A percentile compares a stretch with the other conserved stretches of the same genome.
Conservation (phyloP, 2,797 vertebrate species). For the Ispidina lecontei region DNA sequence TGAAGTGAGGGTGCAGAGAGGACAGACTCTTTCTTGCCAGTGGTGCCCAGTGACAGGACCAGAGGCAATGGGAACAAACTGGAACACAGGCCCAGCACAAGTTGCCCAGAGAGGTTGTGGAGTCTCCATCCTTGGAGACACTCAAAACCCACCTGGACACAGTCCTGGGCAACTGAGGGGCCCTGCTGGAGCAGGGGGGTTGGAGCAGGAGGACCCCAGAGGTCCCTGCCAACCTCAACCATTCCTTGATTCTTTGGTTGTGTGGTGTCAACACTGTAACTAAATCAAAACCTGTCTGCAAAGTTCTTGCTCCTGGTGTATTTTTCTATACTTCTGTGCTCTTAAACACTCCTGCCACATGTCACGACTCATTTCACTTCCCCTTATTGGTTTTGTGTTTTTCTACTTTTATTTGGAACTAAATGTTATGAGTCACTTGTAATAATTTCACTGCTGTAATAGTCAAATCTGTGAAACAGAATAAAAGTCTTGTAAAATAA, state of each 20-base stretch:
- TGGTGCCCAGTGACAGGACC: neutral
- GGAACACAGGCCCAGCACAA: neutral
- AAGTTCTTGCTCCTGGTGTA: constrained; percentile 11
- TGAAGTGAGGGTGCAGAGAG: neutral
- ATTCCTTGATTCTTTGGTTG: neutral
- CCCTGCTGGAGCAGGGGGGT: neutral
- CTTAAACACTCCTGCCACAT: constrained; percentile 33
- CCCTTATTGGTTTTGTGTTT: constrained; percentile 16
- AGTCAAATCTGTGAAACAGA: constrained; percentile 77
- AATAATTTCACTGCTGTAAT: constrained; percentile 79
- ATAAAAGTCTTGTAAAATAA: constrained; percentile 80
- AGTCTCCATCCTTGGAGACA: neutral
- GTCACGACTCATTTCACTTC: constrained; percentile 16
- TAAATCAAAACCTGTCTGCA: constrained; percentile 33
- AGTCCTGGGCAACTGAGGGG: neutral
- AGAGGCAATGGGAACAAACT: neutral
- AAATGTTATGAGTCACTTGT: constrained; percentile 73
- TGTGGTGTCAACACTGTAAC: constrained; percentile 24
- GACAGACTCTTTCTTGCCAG: neutral
- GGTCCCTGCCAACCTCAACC: neutral
- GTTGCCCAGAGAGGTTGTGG: neutral
- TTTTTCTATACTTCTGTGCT: constrained; percentile 59
- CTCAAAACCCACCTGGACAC: neutral
- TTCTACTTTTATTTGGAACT: constrained; percentile 73
- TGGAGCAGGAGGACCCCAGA: neutral